Percentiles rank a stretch among this genome's conserved stretches.
Conservation (phyloP, 2,888 invertebrate genomes). For the Syrphus vitripennis region DNA sequence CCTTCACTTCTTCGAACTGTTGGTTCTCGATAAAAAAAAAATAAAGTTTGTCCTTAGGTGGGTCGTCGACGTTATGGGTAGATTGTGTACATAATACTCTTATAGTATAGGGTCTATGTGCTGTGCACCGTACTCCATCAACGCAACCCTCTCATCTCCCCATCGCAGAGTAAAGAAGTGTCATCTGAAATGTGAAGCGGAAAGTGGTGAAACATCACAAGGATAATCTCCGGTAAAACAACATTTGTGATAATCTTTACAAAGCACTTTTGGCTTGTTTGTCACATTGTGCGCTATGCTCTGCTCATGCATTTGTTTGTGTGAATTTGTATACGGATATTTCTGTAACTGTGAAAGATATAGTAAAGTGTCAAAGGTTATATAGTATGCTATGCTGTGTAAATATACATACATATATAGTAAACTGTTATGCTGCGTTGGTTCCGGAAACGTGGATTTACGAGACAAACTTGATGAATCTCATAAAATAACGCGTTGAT, state of each 20-base stretch:
- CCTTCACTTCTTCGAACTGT: not conserved
- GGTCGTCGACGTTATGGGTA: not conserved
- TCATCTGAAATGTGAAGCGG: slow-evolving; percentile 66
- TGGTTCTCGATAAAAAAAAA: not conserved
- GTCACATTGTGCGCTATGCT: slow-evolving; percentile 21
- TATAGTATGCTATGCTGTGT: not conserved
- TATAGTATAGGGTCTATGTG: not conserved
- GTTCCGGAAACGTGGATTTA: slow-evolving; percentile 36
- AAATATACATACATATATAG: not conserved
- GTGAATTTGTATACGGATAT: not conserved
- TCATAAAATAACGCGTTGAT: slow-evolving; percentile 71
- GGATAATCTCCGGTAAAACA: slow-evolving; percentile 71
- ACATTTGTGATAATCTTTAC: slow-evolving; percentile 71
- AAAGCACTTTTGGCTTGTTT: slow-evolving; percentile 70
- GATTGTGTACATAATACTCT: not conserved
- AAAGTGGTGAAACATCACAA: slow-evolving; percentile 70
- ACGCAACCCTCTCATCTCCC: slow-evolving; percentile 11
- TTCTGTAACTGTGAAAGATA: slow-evolving; percentile 3
- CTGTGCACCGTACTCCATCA: not conserved
- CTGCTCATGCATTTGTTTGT: not conserved
- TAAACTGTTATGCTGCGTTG: slow-evolving; percentile 14
- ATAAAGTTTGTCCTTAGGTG: slow-evolving; percentile 24
- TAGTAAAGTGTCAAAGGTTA: slow-evolving; percentile 41
- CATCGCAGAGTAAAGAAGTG: slow-evolving; percentile 51
- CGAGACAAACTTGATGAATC: slow-evolving; percentile 64